Base-by-base conservation (phyloP, 2,113 vertebrate genomes). In the Fukomys damarensis region DNA sequence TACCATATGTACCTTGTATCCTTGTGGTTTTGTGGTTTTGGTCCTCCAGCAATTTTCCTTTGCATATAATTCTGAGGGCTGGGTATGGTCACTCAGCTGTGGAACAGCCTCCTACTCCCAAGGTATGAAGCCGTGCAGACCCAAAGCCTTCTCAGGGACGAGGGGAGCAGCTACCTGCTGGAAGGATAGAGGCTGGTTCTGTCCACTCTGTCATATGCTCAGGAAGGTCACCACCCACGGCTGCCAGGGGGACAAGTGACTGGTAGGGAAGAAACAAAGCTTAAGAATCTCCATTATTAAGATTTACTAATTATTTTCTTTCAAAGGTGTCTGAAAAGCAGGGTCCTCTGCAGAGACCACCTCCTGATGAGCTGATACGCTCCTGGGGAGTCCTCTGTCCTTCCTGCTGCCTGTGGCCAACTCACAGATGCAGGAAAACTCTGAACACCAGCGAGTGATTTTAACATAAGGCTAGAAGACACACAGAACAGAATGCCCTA, bases 231-330 rank as follows among this genome's bases (percentile, higher is more conserved):
- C 41, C 26, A 58, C 28, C 22, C 32, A 88, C 26, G 59, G 74
- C 4, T 52, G 61, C 61, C 38, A 59, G 38, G 13, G 10, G 56
- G 13, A 28, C 24, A n/a, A 56, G 70, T 49, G 14, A 30, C 41
- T 89, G 13, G 43, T 68, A 22, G 0, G 41, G 38, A 68, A 14
- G 28, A 81, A 85, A 22, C 79, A 81, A 93, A 63, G 41, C 38
- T 72, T 58, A 61, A 38, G 49, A 83, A 85, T n/a, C n/a, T 32
- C 84, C 41, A 16, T 54, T 77, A 35, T 65, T 70, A 46, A 58
- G 49, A 5, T 61, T 93, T 89, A 83, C 49, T 43, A 95, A 77
- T 79, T 41, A 26, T 91, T 95, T 95, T 19, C 66, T 86, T 89
- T 86, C 14, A 58, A 86, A 85, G 85, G 61, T 72, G 35, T 92